Base-by-base conservation (phyloP, 2,888 invertebrate species). In the Oxyteleia sp. region DNA sequence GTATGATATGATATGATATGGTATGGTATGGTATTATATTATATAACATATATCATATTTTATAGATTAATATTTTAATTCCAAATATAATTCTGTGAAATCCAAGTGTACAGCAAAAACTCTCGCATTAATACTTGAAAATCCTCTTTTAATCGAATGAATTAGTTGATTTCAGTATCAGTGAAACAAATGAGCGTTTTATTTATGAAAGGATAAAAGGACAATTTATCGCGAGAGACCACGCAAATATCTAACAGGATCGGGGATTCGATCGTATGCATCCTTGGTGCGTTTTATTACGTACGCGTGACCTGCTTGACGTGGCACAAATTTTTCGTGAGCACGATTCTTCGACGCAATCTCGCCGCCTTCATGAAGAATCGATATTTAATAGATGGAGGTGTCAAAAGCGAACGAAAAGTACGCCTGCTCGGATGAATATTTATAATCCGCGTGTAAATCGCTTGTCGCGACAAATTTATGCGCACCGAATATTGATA, bases 271-370 rank as follows among this genome's bases (percentile, higher is more conserved):
- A 7, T 32, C 32, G 35, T 35, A 35, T n/a, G n/a, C 32, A 35
- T 55, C 55, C 16, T 4, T 11, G 35, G 63, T 41, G 16, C 23
- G 10, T 51, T 51, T 45, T 51, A 66, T 45, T 51, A 32, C n/a
- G 26, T 45, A 32, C 68, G 20, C 68, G 45, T 68, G 55, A 55
- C 55, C 55, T 18, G 55, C 55, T 43, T 64, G 51, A 38, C 13
- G 5, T 38, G 20, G 29, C 45, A 15, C n/a, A 13, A 68, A 68
- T 66, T 53, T 41, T 68, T 68, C 29, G 26, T 13, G 4, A 26
- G 10, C 49, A 5, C 23, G 15, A 20, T 63, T 64, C 26, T 66
- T 41, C 15, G 26, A 41, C 23, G 26, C 10, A 55, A 18, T 55
- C 55, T 45, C 20, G 53, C 26, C 23, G 41, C 35, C 43, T 53